Evolutionary conservation across 1,140 invertebrate species (phyloP), one percentile per base, ranked within the genome.

Genomic region (Drosophila littoralis): DNA sequence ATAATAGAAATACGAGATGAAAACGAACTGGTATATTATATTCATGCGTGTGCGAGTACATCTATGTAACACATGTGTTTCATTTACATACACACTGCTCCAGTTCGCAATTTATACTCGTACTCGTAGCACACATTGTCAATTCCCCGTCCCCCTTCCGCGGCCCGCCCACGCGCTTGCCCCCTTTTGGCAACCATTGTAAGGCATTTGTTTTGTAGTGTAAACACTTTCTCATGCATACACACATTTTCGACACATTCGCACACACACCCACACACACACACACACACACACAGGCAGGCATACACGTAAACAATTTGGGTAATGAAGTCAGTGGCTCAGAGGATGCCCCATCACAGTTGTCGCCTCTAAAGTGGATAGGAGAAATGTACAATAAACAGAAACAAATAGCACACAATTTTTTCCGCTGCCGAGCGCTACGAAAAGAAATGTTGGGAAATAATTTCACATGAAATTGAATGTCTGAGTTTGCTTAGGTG

Each of bases 391-490:
- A 79, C 77, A 79, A 79, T 77, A 76, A 68, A 79, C 74, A 67
- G 74, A 79, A 79, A 79, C 77, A 79, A 79, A 79, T 73, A 57
- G 59, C 68, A 73, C 68, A 60, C 61, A 58, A 72, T 79, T 59
- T 79, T 72, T 69, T 61, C 22, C 46, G 54, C 33, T 48, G 35
- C 42, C 15, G 15, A 33, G 22, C 22, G 66, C 50, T 35, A 51
- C 45, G 51, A 52, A 46, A 60, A 42, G 54, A 10, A 28, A 68
- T 13, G 35, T 71, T 77, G 43, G 52, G 58, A 77, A 79, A 79
- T 77, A 79, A 79, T 79, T 79, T 79, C 74, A 79, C 77, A 79
- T 79, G 74, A 77, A 79, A 79, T 79, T 77, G 77, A 79, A 79
- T 79, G 77, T 77, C 77, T 79, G 74, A 79, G 68, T 79, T 79